Percentiles rank a stretch among this genome's conserved stretches.
Conservation (phyloP, 2,113 vertebrate species). For the Pimephales promelas region DNA sequence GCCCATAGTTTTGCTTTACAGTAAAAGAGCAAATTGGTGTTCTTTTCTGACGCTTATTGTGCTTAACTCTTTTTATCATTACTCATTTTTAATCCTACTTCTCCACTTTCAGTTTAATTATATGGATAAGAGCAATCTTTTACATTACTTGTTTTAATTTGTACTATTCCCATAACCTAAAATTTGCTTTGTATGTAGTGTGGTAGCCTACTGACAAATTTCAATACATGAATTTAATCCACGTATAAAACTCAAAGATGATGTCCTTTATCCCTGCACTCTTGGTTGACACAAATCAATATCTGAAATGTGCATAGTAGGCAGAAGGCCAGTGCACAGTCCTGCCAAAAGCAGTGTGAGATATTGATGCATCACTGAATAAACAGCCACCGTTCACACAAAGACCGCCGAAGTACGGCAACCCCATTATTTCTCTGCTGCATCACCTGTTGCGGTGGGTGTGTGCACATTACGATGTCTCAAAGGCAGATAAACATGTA, state of each 20-base stretch:
- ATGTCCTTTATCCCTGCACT: not conserved
- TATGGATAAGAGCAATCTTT: not conserved
- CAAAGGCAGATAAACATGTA: conserved; percentile 25
- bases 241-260: conserved; percentile 1
- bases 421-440: not conserved
- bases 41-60: no score
- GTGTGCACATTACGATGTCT: not conserved
- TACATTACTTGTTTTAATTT: not conserved
- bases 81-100: no score
- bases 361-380: conserved; percentile 13
- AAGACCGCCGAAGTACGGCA: not conserved
- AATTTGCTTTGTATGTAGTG: not conserved
- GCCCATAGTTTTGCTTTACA: no score
- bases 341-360: conserved; percentile 39
- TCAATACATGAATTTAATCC: conserved; percentile 32
- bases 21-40: no score
- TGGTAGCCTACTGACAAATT: not conserved
- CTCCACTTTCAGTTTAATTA: not conserved
- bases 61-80: no score
- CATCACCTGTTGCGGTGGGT: not conserved
- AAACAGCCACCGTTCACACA: conserved; percentile 25
- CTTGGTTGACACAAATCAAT: conserved; percentile 34
- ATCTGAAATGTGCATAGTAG: conserved; percentile 45
- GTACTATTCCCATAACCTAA: not conserved
- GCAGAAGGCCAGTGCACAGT: conserved; percentile 19